These are phyloP conservation scores for Halocynthia aurantium DNA, from an alignment of 23 tunicate species.

Conservation along the genomic window DNA sequence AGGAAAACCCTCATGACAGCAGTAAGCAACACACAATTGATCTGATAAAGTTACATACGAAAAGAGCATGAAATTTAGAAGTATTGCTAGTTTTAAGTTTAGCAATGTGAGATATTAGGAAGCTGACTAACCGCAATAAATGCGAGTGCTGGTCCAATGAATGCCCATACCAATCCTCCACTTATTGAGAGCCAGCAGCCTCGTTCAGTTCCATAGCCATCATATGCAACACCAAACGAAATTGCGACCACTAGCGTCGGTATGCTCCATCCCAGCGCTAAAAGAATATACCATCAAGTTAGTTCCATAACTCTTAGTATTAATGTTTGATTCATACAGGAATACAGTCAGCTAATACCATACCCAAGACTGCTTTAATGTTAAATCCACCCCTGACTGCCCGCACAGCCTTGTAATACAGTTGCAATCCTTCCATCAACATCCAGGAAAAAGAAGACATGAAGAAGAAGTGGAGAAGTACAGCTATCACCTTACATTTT, in stretches of 20 bases:
- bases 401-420: slow-evolving; percentile 76
- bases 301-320: not conserved
- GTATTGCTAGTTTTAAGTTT: not conserved
- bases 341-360: not conserved
- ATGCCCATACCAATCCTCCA: slow-evolving; percentile 83
- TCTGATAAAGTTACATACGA: not conserved
- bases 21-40: slow-evolving; percentile 47
- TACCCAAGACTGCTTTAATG: slow-evolving; percentile 60
- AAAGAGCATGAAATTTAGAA: not conserved
- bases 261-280: slow-evolving; percentile 75
- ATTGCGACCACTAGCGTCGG: slow-evolving; percentile 52
- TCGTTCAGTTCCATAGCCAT: slow-evolving; percentile 64
- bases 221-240: slow-evolving; percentile 53
- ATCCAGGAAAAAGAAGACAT: slow-evolving; percentile 91
- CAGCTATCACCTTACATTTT: slow-evolving; percentile 61
- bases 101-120: not conserved
- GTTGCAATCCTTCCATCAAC: slow-evolving; percentile 92
- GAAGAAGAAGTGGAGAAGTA: slow-evolving; percentile 86
- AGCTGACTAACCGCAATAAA: slow-evolving; percentile 38
- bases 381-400: slow-evolving; percentile 63
- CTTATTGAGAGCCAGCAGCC: slow-evolving; percentile 83
- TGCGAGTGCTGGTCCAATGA: slow-evolving; percentile 90
- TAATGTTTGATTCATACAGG: too few species aligned
- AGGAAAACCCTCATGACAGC: slow-evolving; percentile 69
- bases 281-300: not conserved